Base-by-base conservation (phyloP, 1,140 invertebrate genomes). In the Lasaia peninsularis region DNA sequence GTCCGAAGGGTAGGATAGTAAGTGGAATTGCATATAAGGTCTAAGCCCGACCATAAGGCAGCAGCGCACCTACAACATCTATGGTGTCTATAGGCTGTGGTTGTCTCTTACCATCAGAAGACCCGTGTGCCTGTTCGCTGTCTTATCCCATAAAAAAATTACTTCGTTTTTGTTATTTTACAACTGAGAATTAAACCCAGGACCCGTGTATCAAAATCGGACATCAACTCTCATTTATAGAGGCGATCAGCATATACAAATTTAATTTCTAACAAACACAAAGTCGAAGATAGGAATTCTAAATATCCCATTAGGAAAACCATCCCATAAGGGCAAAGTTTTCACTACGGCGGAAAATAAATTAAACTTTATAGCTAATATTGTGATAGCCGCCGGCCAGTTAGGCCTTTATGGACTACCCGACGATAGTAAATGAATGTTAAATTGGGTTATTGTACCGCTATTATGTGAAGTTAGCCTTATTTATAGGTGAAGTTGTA, bases 401-500 rank as follows among this genome's bases (percentile, higher is more conserved):
- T 70, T 70, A 65, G 55, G 35, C 58, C 55, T 54, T 71, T 70
- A 52, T 55, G 48, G 58, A 69, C 60, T 59, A 67, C 64, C 54
- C 31, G 50, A 62, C 56, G 56, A 59, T 57, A 62, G 62, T 63
- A 60, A 60, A 51, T 32, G 37, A 60, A 54, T 54, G 50, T 53
- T 11, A 28, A 31, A 57, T 62, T 32, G 54, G 54, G 35, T 52
- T 50, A 34, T 50, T 58, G 49, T 58, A 28, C 48, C 28, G 21
- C n/a, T 49, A 48, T 48, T 48, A 48, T 48, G 44, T 48, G 20
- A 24, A 20, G 24, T 28, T 48, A 21, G 10, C 18, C 44, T 48
- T 48, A 48, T 48, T 48, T 48, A 48, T 24, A n/a, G 44, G n/a
- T 11, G 21, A 48, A 24, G 11, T 48, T 48, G 5, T 20, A 48